These are phyloP conservation scores for Drosophila sp. DNA, from an alignment of 1,140 invertebrate genomes.

Conservation along the genomic window DNA sequence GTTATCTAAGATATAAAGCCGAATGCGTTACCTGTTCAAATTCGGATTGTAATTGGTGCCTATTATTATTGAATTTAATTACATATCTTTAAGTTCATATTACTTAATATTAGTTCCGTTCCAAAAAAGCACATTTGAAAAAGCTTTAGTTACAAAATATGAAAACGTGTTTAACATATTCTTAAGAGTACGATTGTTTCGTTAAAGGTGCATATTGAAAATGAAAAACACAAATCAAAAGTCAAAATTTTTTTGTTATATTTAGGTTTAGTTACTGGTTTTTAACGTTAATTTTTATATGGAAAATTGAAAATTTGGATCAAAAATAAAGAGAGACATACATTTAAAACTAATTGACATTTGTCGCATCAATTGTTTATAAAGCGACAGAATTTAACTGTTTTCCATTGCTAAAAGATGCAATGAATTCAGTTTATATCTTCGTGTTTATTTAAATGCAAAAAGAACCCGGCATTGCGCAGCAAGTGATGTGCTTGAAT, in stretches of 20 bases:
- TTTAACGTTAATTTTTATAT: constrained; percentile 15
- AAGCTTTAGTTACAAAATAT: constrained; percentile 22
- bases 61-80: constrained; percentile 21
- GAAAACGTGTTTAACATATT: constrained; percentile 16
- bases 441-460: too few relatives aligned
- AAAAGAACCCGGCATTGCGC: too few relatives aligned
- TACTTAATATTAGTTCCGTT: constrained; percentile 11
- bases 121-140: constrained; percentile 15
- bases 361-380: too few relatives aligned
- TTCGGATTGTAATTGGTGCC: constrained; percentile 33
- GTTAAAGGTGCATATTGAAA: constrained; percentile 22
- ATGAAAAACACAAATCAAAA: constrained; percentile 15
- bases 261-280: constrained; percentile 14
- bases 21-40: constrained; percentile 14
- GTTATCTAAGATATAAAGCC: constrained; percentile 52
- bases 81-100: constrained; percentile 6
- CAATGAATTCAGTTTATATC: too few relatives aligned
- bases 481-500: too few relatives aligned
- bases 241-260: constrained; percentile 21
- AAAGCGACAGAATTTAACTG: too few relatives aligned
- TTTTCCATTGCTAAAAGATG: too few relatives aligned
- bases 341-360: not conserved
- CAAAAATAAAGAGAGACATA: constrained; percentile 5
- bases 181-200: constrained; percentile 14
- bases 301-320: constrained; percentile 4